Conservation (phyloP, 2,797 vertebrate species). For the Amphiprion clarkii region DNA sequence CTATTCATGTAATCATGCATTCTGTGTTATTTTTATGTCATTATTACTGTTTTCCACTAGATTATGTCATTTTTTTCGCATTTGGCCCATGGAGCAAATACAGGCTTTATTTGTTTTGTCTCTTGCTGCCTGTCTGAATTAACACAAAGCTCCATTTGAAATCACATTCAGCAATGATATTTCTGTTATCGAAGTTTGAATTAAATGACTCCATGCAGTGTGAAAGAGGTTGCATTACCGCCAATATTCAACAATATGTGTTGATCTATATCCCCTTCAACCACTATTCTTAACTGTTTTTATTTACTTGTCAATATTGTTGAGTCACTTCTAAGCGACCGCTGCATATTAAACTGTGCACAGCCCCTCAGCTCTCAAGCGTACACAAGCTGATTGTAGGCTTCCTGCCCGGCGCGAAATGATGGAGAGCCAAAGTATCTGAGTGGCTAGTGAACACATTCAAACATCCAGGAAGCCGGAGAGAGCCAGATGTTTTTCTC, state of each 20-base stretch:
- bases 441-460: conserved; percentile 69
- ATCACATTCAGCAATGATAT: background rate
- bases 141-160: too few species aligned
- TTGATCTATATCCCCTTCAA: background rate
- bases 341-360: conserved; percentile 34
- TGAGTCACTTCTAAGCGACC: conserved; percentile 30
- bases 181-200: background rate
- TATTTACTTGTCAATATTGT: conserved; percentile 15
- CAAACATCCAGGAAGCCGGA: conserved; percentile 58
- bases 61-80: too few species aligned
- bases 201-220: background rate
- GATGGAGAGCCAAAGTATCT: conserved; percentile 63
- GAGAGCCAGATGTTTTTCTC: conserved; percentile 71
- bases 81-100: too few species aligned
- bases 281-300: conserved; percentile 20
- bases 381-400: conserved; percentile 57
- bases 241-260: background rate
- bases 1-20: too few species aligned
- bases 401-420: conserved; percentile 61
- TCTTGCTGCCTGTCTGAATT: too few species aligned
- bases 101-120: too few species aligned
- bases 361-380: conserved; percentile 38
- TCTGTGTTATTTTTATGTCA: too few species aligned
- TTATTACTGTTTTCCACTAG: too few species aligned
- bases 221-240: background rate